A percentile compares a stretch with the other conserved stretches of the same genome.
Conservation (phyloP, 2,113 vertebrate species). For the Maylandia zebra region DNA sequence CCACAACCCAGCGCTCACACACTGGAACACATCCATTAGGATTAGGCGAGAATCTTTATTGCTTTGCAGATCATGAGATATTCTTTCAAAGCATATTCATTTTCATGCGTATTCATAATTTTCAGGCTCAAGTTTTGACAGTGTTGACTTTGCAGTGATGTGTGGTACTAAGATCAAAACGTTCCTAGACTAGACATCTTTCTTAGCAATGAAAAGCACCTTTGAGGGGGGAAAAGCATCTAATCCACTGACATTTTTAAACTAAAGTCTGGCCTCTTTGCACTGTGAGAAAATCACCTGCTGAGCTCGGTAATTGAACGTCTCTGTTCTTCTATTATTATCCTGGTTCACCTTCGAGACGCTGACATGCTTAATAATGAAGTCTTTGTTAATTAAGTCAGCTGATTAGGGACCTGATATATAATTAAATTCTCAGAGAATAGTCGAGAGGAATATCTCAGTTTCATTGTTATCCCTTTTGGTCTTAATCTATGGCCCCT, state of each 20-base stretch:
- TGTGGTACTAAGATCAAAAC: background rate
- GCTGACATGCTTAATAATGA: slow-evolving; percentile 44
- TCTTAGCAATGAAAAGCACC: background rate
- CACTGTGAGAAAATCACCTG: slow-evolving; percentile 30
- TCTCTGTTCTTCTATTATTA: slow-evolving; percentile 39
- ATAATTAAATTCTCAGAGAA: slow-evolving; percentile 51
- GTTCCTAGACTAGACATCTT: background rate
- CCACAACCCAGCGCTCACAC: slow-evolving; percentile 28
- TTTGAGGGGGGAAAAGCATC: background rate
- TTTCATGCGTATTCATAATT: background rate
- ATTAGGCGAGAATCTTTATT: background rate
- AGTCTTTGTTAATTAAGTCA: slow-evolving; percentile 52
- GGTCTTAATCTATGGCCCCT: background rate
- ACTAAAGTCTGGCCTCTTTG: slow-evolving; percentile 15
- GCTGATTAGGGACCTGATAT: slow-evolving; percentile 42
- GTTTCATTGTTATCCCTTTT: background rate
- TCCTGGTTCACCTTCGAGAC: slow-evolving; percentile 28
- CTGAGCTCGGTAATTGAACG: slow-evolving; percentile 39
- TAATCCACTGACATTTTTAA: slow-evolving; percentile 19
- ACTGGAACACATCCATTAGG: slow-evolving; percentile 29
- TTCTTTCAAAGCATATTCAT: slow-evolving; percentile 12
- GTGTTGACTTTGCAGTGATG: background rate
- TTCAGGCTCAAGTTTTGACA: background rate
- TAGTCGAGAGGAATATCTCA: background rate
- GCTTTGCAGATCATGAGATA: slow-evolving; percentile 3